Base-by-base conservation (phyloP, 2,113 vertebrate genomes). In the Psilopsiagon aymara region DNA sequence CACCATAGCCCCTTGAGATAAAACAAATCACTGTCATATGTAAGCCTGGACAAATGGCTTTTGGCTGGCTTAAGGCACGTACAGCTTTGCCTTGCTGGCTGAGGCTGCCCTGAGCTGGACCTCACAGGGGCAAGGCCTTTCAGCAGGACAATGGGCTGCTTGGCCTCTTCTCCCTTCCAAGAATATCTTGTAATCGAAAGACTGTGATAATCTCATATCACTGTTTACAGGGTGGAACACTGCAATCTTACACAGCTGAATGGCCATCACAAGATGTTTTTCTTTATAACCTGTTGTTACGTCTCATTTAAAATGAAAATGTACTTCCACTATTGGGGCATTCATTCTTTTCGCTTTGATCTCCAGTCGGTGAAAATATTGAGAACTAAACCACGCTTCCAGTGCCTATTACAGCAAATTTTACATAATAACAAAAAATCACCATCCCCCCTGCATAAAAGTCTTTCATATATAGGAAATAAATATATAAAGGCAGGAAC, bases 271-370 rank as follows among this genome's bases (percentile, higher is more conserved):
- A 94, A 91, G 74, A 83, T 62, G 88, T 93, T 96, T 79, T 96
- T 88, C 96, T 94, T 87, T 67, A 88, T 91, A 87, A 94, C 62
- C 63, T 88, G 80, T 49, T 82, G 85, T 91, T 90, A 79, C 29
- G 44, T 78, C 79, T 94, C 87, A 86, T 92, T 94, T 94, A 69
- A 90, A 96, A 95, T n/a, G 29, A 90, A 80, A 94, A 91, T 33
- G 53, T 57, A 51, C 70, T 95, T 55, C 83, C 46, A 82, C 82
- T 89, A 39, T 62, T 39, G 81, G 24, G 41, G 63, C 63, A 76
- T 76, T 92, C 79, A 81, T 94, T 92, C 57, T 41, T 84, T 92
- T 85, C 2, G 3, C 84, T 86, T 92, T 94, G 94, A 96, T 88
- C 82, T 89, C 68, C 28, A 74, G 79, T 3, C 68, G n/a, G 76